Conservation (phyloP, 1,140 invertebrate species). For the Hylaeus anthracinus region DNA sequence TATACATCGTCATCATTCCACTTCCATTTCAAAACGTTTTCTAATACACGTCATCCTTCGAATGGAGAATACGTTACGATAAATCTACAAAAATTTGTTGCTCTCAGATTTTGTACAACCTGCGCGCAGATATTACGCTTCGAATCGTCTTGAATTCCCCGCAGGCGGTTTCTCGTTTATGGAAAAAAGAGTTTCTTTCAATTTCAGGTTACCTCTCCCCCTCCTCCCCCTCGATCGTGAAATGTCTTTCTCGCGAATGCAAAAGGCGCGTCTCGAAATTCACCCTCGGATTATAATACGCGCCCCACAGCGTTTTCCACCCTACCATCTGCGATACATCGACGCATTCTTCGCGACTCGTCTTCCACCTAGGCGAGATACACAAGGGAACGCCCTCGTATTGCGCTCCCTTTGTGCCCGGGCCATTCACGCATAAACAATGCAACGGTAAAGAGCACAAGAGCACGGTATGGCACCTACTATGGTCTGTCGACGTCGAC, state of each 20-base stretch:
- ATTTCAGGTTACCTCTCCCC: background rate
- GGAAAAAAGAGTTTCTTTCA: conserved; percentile 20
- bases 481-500: background rate
- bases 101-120: no score
- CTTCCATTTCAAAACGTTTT: no score
- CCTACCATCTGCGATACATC: background rate
- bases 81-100: no score
- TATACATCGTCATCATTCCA: no score
- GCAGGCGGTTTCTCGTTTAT: background rate
- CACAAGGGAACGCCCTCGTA: conserved; percentile 44
- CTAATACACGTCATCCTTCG: no score
- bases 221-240: background rate
- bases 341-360: conserved; percentile 3
- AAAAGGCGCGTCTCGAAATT: background rate
- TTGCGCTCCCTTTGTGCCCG: conserved; percentile 54
- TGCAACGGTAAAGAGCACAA: conserved; percentile 23
- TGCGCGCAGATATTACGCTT: no score
- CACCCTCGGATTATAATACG: conserved; percentile 48
- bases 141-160: no score
- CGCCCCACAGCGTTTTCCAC: conserved; percentile 48
- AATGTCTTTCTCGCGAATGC: background rate
- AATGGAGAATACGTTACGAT: no score
- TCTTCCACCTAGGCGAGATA: background rate
- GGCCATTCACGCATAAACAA: conserved; percentile 45
- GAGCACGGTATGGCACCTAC: conserved; percentile 30